Percentiles rank a stretch among this genome's conserved stretches.
Conservation (phyloP, 2,797 vertebrate genomes). For the Propithecus deckenii region DNA sequence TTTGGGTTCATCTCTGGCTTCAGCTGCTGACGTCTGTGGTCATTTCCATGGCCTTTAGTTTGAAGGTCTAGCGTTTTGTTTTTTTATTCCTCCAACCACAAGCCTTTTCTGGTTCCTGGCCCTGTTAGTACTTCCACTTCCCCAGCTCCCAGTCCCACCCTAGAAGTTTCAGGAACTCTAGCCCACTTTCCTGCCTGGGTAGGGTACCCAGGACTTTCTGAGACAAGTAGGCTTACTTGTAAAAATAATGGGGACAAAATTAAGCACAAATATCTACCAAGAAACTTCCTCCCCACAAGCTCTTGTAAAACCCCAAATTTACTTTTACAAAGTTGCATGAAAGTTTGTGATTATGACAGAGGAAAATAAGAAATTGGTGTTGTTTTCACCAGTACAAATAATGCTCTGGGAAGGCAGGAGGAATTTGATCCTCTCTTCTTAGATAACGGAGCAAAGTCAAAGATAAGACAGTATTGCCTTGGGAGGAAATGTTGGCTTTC, state of each 20-base stretch:
- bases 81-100: neutral
- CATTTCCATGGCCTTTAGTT: neutral
- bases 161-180: neutral
- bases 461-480: constrained; percentile 53
- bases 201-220: neutral
- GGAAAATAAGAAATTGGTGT: neutral
- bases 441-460: neutral
- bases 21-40: neutral
- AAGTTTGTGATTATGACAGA: neutral
- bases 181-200: neutral
- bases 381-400: neutral
- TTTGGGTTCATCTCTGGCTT: neutral
- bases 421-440: constrained; percentile 28
- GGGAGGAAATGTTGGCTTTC: constrained; percentile 8
- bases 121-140: neutral
- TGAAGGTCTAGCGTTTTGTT: neutral
- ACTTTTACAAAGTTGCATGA: neutral
- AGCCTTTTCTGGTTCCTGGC: neutral
- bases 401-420: neutral
- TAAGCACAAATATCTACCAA: neutral
- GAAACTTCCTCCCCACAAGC: neutral
- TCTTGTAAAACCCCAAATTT: neutral
- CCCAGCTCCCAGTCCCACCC: neutral
- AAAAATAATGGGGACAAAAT: neutral
- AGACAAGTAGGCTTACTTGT: neutral